Base-by-base conservation (phyloP, 2,797 vertebrate species). In the Anguilla pacifica region DNA sequence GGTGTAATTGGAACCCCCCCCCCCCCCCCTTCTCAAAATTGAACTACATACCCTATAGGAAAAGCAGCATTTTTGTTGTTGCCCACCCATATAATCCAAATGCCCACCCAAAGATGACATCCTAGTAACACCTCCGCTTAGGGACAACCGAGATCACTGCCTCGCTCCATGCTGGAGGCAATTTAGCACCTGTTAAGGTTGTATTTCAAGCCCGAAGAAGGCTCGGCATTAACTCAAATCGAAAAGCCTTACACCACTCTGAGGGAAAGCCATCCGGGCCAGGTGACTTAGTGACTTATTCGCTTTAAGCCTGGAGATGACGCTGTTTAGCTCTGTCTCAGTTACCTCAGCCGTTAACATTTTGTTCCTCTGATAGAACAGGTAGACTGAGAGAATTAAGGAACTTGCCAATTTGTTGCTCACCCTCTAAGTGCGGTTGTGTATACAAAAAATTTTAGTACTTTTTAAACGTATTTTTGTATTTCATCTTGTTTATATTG, bases 401-500 rank as follows among this genome's bases (percentile, higher is more conserved):
- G 15, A 64, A 64, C 15, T 6, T 25, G 22, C 25, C 15, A 25
- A 64, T 64, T 64, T 64, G 59, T 64, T 61, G 15, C 15, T 61
- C 59, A 17, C 59, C 15, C 15, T 22, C 17, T 19, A 64, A 19
- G 25, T 64, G 17, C 22, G 19, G 59, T 19, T 6, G 77, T 28
- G 11, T 82, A 85, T 43, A 87, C 2, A 28, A 2, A 9, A 53
- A 53, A 2, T 13, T 53, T 11, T 53, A 53, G 53, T 53, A 53
- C 6, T 53, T 53, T 53, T 53, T 53, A 10, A 13, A 53, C 9
- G 13, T 13, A 7, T 67, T 88, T 39, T 85, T 83, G 49, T 61
- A 88, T 11, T 79, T 84, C n/a, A 59, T 28, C 39, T 88, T 35
- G 13, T 83, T 46, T n/a, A 39, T 53, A 2, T 86, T 3, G 35